phyloP scores from a whole-genome alignment of 2,888 invertebrate species.

The Hartigia nigra region DNA sequence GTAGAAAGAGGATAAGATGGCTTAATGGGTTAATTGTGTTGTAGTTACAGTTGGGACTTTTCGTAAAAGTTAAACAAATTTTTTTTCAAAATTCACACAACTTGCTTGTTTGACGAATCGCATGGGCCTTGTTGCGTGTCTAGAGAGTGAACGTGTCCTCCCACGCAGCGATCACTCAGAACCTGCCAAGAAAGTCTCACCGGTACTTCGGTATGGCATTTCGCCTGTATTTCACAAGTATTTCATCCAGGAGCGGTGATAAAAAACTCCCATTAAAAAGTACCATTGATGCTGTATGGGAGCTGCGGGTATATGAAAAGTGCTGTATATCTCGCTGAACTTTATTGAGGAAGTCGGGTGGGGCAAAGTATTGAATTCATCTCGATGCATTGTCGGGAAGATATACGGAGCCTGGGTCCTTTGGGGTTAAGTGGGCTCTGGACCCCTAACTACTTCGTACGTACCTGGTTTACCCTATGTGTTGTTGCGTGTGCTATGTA shows the following conservation, averaged over 20 bases:
- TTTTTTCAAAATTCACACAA: not conserved
- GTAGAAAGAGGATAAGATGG: not conserved
- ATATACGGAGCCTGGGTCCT: slow-evolving; percentile 59
- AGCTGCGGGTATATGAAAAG: slow-evolving; percentile 4
- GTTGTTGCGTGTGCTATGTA: not conserved
- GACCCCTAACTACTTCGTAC: slow-evolving; percentile 29
- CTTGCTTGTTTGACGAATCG: not conserved
- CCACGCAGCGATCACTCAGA: slow-evolving; percentile 8
- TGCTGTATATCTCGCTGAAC: slow-evolving; percentile 38
- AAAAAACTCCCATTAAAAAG: slow-evolving; percentile 31
- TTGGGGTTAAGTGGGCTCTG: slow-evolving; percentile 61
- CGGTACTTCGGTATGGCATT: not conserved
- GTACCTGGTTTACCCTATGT: not conserved
- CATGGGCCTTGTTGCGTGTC: not conserved
- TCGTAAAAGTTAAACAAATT: not conserved
- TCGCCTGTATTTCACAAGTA: not conserved
- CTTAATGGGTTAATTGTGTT: not conserved
- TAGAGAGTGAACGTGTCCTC: not conserved
- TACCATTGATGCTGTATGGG: slow-evolving; percentile 17
- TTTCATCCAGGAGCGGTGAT: slow-evolving; percentile 19
- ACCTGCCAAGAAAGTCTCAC: not conserved
- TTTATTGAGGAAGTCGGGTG: slow-evolving; percentile 41
- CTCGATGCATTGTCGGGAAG: slow-evolving; percentile 55
- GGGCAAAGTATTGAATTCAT: slow-evolving; percentile 51
- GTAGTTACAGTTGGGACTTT: not conserved